Evolutionary conservation across 2,113 vertebrate species (phyloP), one percentile per base, ranked within the genome.

Genomic region (Thamnaconus septentrionalis): DNA sequence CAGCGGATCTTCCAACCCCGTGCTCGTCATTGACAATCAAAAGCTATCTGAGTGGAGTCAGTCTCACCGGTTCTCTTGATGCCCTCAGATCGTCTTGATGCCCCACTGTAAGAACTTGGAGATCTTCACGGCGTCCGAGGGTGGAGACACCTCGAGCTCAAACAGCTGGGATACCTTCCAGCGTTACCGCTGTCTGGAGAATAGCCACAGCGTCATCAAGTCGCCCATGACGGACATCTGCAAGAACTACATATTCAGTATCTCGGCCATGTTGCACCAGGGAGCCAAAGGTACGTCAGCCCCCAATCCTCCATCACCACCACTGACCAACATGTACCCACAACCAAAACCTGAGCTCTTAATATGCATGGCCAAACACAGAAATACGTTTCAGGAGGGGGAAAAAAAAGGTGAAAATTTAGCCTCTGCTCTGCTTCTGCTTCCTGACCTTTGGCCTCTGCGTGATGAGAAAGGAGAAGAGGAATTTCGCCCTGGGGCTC

Each of bases 101-200:
- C 97, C 97, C 0, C 94, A 96, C 90, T 97, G 95, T 82, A 96
- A 94, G 77, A 97, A 94, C 0, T 84, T 99, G 89, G 96, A 98
- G 64, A 93, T 99, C 59, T 99, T 99, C 89, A 92, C 93, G 0
- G 91, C 92, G 71, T 93, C 93, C 0, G 92, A 94, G 0, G 95
- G 92, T 0, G 93, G 95, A 3, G 93, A 95, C 0, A 31, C 18
- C 18, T 55, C 92, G 44, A 75, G 88, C 64, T 92, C 86, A 0
- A 94, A 93, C 69, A 92, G 86, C 61, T 98, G 96, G 96, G 96
- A 98, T 70, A 97, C 92, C 1, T 99, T 98, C 79, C 94, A 96
- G 83, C 93, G 96, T 45, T 98, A 99, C 66, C 92, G 97, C 44
- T 99, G 97, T 73, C 75, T 97, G 79, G 97, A 99, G 85, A 96